phyloP scores from a whole-genome alignment of 2,113 vertebrate genomes.

The Myiopsitta monachus region DNA sequence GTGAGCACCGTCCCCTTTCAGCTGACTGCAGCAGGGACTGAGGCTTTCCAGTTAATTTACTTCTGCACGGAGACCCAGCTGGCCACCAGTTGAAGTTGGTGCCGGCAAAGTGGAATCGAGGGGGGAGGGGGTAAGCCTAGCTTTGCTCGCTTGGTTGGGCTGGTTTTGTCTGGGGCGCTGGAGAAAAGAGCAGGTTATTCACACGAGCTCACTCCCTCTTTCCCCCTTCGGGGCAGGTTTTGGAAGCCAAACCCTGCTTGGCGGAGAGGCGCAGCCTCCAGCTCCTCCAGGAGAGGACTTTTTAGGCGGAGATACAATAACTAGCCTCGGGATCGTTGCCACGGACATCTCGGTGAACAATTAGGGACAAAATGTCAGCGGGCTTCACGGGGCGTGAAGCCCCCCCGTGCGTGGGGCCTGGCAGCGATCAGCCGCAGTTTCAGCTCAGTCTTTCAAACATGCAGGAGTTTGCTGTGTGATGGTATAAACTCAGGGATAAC shows the following conservation, averaged over 20 bases:
- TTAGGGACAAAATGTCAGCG: constrained; percentile 35
- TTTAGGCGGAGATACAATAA: neutral
- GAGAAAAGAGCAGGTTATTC: constrained; percentile 10
- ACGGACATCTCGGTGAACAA: neutral
- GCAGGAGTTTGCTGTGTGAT: neutral
- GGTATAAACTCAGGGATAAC: neutral
- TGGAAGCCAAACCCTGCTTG: neutral
- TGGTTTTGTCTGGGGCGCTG: constrained; percentile 13
- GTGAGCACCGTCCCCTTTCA: neutral
- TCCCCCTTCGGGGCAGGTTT: neutral
- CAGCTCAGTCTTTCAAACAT: neutral
- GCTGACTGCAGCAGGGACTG: constrained; percentile 10
- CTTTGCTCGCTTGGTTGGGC: constrained; percentile 15
- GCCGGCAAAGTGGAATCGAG: neutral
- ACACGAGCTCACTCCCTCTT: neutral
- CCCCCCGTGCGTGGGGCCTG: neutral
- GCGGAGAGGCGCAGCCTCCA: neutral
- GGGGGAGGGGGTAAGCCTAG: neutral
- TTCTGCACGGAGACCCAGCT: constrained; percentile 55
- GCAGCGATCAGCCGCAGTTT: neutral
- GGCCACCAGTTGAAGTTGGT: constrained; percentile 50
- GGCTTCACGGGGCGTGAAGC: neutral
- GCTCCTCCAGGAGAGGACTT: neutral
- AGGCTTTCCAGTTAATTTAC: constrained; percentile 70
- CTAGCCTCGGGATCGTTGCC: neutral